Conservation (phyloP, 1,140 invertebrate species). For the Drosophila lini region DNA sequence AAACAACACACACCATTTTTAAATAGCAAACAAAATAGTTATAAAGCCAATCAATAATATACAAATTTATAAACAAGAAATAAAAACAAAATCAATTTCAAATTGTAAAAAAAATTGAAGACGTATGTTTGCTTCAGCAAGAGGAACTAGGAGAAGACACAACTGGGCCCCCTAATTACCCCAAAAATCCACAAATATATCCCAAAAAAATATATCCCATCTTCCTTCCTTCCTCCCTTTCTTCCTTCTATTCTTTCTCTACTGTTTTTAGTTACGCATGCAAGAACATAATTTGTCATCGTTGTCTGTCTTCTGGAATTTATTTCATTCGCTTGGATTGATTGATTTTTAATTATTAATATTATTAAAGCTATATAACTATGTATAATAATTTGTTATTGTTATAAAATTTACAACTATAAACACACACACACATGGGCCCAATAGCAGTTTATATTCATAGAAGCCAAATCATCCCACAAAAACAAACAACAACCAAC, state of each 20-base stretch:
- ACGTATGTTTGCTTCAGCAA: conserved; percentile 24
- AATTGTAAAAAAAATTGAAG: conserved; percentile 62
- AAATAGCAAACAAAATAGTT: conserved; percentile 72
- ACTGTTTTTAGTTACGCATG: conserved; percentile 30
- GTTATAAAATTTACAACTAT: conserved; percentile 70
- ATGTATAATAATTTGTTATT: conserved; percentile 78
- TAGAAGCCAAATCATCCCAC: conserved; percentile 69
- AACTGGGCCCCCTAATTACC: conserved; percentile 6
- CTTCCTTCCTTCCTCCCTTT: not conserved
- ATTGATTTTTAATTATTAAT: conserved; percentile 69
- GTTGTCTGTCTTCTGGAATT: conserved; percentile 41
- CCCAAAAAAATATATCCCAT: not conserved
- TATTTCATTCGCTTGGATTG: conserved; percentile 49
- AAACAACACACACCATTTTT: conserved; percentile 57
- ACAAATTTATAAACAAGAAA: conserved; percentile 33
- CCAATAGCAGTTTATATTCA: conserved; percentile 60
- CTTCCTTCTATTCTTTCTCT: not conserved
- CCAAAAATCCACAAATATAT: not conserved
- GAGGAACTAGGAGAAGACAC: conserved; percentile 3
- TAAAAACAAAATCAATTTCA: conserved; percentile 55
- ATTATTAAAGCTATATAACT: conserved; percentile 72
- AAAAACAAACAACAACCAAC: conserved; percentile 27
- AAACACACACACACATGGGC: conserved; percentile 60
- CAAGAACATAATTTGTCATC: conserved; percentile 23
- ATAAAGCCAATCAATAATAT: conserved; percentile 54